phyloP scores from a whole-genome alignment of 2,888 invertebrate genomes.

The Sinodicranocentrus sp. region DNA sequence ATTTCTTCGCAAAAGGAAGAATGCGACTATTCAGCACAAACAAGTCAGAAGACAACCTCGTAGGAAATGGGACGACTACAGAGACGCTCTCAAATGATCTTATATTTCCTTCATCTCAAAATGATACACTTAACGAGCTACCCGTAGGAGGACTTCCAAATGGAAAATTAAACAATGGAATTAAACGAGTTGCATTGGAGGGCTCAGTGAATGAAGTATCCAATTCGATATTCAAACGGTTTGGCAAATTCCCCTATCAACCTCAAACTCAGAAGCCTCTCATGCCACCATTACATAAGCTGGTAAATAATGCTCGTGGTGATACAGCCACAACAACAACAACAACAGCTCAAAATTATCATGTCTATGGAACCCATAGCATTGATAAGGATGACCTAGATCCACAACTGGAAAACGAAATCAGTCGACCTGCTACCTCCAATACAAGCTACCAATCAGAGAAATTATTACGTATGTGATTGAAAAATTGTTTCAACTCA shows the following conservation, averaged over 20 bases:
- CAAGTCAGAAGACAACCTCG: not conserved
- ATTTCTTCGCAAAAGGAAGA: constrained; percentile 57
- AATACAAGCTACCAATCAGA: constrained; percentile 60
- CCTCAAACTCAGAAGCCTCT: not conserved
- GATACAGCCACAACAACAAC: not conserved
- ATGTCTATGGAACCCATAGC: not conserved
- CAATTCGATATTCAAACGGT: constrained; percentile 45
- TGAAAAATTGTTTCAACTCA: constrained; percentile 9
- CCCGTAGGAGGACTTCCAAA: constrained; percentile 13
- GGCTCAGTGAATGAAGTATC: constrained; percentile 55
- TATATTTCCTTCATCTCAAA: not conserved
- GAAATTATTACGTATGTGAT: constrained; percentile 64
- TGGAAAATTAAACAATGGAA: constrained; percentile 26
- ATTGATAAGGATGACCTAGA: constrained; percentile 9
- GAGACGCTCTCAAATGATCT: too few species aligned
- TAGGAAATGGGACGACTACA: constrained; percentile 15
- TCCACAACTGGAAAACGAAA: constrained; percentile 58
- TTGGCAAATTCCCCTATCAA: constrained; percentile 51
- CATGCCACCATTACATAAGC: not conserved
- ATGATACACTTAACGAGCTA: constrained; percentile 48
- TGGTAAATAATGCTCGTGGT: not conserved
- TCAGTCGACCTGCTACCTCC: constrained; percentile 17
- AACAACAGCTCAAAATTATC: not conserved
- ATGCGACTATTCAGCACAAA: constrained; percentile 16
- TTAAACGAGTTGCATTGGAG: constrained; percentile 42